Conservation (phyloP, 2,113 vertebrate species). For the Garra rufa region DNA sequence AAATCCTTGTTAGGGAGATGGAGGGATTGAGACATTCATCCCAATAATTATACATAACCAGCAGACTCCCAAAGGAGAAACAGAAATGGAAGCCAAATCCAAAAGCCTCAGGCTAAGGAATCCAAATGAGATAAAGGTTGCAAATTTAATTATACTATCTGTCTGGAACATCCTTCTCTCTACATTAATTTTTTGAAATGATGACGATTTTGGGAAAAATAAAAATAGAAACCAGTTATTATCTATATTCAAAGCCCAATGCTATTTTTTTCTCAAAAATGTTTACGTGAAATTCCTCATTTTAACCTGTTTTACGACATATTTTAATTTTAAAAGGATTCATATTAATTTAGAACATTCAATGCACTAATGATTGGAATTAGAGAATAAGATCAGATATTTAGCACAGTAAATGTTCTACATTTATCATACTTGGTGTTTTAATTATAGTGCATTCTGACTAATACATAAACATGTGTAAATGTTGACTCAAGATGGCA, state of each 20-base stretch:
- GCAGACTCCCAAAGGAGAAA: conserved; percentile 29
- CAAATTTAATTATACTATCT: conserved; percentile 14
- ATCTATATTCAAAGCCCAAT: background rate
- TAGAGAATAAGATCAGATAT: background rate
- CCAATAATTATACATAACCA: conserved; percentile 27
- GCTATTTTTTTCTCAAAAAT: background rate
- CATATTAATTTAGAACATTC: background rate
- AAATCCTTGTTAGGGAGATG: background rate
- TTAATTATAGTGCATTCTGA: background rate
- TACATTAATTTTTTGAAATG: background rate
- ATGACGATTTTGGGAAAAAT: background rate
- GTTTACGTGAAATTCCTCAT: background rate
- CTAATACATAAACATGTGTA: background rate
- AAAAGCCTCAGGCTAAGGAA: background rate
- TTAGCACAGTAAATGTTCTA: background rate
- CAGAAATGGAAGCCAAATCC: conserved; percentile 7
- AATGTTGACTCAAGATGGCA: background rate
- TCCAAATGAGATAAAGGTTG: conserved; percentile 13
- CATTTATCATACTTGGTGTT: background rate
- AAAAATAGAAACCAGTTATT: background rate
- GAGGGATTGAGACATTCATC: conserved; percentile 4
- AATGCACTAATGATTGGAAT: background rate
- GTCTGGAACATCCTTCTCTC: background rate
- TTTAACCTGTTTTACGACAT: background rate
- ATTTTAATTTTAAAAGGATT: background rate